Evolutionary conservation across 2,888 invertebrate genomes (phyloP).

Genomic region (Lydus trimaculatus): DNA sequence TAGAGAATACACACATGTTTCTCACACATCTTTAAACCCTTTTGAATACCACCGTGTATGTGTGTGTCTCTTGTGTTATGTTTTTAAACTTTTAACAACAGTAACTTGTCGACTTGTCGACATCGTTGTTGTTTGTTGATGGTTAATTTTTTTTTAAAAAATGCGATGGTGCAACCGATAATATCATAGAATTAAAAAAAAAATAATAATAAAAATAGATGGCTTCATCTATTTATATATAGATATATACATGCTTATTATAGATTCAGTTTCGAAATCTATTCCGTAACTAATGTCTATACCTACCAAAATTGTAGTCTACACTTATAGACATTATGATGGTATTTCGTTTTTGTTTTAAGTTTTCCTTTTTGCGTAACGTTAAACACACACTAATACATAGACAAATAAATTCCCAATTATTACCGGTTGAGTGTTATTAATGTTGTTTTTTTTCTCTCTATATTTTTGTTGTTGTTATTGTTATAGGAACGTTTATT

Average conservation of each 20-base stretch:
- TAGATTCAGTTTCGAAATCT: conserved; percentile 2
- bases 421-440: neutral
- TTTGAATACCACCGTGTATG: neutral
- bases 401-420: neutral
- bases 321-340: neutral
- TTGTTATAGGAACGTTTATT: neutral
- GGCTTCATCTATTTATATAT: neutral
- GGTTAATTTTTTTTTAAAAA: neutral
- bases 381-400: neutral
- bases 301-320: neutral
- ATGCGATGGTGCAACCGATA: neutral
- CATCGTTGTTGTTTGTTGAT: neutral
- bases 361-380: conserved; percentile 5
- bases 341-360: too few relatives aligned
- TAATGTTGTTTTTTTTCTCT: neutral
- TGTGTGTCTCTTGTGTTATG: neutral
- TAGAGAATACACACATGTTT: neutral
- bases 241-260: neutral
- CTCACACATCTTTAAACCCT: neutral
- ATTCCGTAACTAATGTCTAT: neutral
- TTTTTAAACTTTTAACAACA: neutral
- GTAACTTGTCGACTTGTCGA: neutral
- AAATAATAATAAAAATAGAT: neutral
- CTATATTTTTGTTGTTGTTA: neutral
- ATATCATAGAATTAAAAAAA: neutral